phyloP scores from a whole-genome alignment of 1,140 invertebrate genomes.

The Kradibia gibbosae region DNA sequence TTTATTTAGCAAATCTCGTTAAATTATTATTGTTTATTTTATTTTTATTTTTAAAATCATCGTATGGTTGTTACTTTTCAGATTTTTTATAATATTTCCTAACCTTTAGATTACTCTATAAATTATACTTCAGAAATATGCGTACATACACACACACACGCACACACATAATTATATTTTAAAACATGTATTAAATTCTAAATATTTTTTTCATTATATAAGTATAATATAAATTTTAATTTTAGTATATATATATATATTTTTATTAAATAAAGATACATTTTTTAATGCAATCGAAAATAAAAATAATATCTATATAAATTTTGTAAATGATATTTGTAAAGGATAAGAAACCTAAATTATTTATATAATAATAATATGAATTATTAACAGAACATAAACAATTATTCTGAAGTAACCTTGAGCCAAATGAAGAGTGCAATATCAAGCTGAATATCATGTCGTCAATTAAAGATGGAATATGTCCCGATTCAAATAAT shows the following conservation, averaged over 20 bases:
- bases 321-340: background rate
- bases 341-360: background rate
- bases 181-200: background rate
- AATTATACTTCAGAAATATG: background rate
- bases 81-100: no score
- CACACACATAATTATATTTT: background rate
- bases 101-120: no score
- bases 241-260: background rate
- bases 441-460: background rate
- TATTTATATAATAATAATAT: conserved; percentile 28
- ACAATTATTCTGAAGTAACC: background rate
- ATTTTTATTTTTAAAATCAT: no score
- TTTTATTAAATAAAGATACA: conserved; percentile 3
- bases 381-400: conserved; percentile 25
- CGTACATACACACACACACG: background rate
- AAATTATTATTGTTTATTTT: no score
- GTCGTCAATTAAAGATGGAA: conserved; percentile 2
- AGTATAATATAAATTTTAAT: background rate
- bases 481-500: background rate
- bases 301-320: background rate
- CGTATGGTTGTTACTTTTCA: no score
- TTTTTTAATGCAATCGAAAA: background rate
- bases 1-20: no score
- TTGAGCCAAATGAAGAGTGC: background rate
- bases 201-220: background rate